Evolutionary conservation across 2,888 invertebrate genomes (phyloP), one percentile per base, ranked within the genome.

Genomic region (Atherix ibis): DNA sequence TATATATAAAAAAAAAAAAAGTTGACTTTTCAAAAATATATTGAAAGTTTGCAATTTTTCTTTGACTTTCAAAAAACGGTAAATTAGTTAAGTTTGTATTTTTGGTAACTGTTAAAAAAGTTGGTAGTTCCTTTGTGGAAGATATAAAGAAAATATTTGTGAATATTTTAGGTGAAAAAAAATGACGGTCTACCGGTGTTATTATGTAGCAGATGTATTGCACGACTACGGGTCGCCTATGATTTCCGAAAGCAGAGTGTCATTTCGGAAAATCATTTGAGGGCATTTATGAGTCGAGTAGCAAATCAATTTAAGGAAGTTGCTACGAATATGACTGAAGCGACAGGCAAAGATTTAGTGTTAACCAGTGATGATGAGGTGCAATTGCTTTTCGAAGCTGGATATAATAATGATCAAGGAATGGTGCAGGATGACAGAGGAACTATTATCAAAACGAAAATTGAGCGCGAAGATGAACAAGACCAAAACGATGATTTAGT

Each of bases 231-330:
- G 39, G 28, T 53, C 3, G 43, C 53, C 0, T 43, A 49, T 18
- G 48, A 46, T 10, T 54, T 56, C 39, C 45, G 50, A 17, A 47
- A 47, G 22, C 40, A 47, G 9, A 48, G 50, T 1, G 44, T 48
- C 13, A 37, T 44, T 8, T 48, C 54, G 2, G 49, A 53, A 36
- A 44, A 41, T 12, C 51, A 50, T 35, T 34, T 54, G 27, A 46
- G 46, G 24, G 42, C 38, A 10, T 53, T 54, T 35, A 39, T 54
- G 4, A 37, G 35, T 2, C 51, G 52, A 41, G 47, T 53, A 4
- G 50, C 43, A 18, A 43, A 41, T 16, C 51, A 53, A 31, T 52
- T 54, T 32, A 44, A 51, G 32, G 45, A 50, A 38, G 51, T 54
- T 1, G 41, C 51, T 1, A 38, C 39, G 10, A 35, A 41, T 15